phyloP scores from a whole-genome alignment of 2,113 vertebrate genomes.

The Sakesphorus luctuosus region DNA sequence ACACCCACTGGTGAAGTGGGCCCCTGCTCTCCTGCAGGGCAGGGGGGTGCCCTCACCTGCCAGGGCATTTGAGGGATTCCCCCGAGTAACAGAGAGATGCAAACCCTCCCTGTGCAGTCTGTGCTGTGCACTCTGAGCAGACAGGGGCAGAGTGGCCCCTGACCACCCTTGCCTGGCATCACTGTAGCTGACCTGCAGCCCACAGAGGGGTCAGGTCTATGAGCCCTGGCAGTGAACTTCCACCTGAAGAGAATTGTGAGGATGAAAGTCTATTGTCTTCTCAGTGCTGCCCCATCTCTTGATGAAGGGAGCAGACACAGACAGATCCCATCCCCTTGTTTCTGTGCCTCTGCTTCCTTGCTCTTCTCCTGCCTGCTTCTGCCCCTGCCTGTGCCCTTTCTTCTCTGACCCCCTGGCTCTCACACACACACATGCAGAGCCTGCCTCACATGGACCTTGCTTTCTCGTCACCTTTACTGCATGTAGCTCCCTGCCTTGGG shows the following conservation, averaged over 20 bases:
- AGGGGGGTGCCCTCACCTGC: not conserved
- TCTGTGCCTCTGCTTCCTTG: not conserved
- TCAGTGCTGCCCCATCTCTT: not conserved
- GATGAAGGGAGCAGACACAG: not conserved
- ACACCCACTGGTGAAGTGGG: fast-evolving
- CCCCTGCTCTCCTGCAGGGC: not conserved
- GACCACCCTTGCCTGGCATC: not conserved
- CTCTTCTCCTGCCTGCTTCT: not conserved
- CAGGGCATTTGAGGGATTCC: not conserved
- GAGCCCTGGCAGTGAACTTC: not conserved
- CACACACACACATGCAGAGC: fast-evolving
- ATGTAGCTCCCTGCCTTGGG: not conserved
- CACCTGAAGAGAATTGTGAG: not conserved
- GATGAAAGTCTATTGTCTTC: not conserved
- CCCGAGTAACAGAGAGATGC: not conserved
- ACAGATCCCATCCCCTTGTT: not conserved
- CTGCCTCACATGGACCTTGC: not conserved
- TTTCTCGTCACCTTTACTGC: not conserved
- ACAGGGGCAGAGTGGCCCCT: not conserved
- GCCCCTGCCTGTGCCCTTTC: not conserved
- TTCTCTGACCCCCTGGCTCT: not conserved
- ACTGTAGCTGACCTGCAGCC: not conserved
- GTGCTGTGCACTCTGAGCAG: not conserved
- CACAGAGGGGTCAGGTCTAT: not conserved
- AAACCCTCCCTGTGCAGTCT: fast-evolving